Percentiles rank a stretch among this genome's conserved stretches.
These are phyloP conservation scores for Malurus alboscapulatus DNA, from an alignment of 2,113 vertebrate genomes.

Conservation along the genomic window DNA sequence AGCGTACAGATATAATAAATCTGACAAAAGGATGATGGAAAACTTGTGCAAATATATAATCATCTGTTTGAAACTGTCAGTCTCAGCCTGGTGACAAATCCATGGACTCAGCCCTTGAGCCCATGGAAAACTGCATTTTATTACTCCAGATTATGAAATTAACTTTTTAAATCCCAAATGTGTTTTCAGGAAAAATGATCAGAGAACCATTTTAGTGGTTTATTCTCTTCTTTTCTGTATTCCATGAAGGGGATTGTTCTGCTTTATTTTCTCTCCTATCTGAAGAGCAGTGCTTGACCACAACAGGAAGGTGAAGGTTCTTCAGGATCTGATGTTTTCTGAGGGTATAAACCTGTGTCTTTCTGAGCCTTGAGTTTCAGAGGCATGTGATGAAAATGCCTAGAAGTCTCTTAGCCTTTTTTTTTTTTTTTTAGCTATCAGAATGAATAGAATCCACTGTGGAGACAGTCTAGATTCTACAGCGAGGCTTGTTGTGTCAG, in stretches of 20 bases:
- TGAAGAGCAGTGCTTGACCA: background rate
- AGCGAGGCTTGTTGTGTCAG: background rate
- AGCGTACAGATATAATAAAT: background rate
- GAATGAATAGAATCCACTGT: conserved; percentile 1
- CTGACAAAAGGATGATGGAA: conserved; percentile 11
- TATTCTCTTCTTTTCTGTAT: background rate
- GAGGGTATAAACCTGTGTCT: background rate
- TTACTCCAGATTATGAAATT: background rate
- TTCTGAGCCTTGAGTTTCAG: background rate
- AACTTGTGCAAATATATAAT: background rate
- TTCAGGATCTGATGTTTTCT: background rate
- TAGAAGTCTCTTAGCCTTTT: background rate
- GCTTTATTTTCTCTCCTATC: background rate
- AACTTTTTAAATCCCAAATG: background rate
- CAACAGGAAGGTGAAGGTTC: background rate
- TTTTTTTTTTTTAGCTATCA: background rate
- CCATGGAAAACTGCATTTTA: background rate
- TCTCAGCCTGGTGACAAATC: conserved; percentile 21
- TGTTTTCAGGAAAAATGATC: background rate
- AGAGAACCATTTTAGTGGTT: background rate
- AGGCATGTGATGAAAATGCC: background rate
- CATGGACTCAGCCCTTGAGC: background rate
- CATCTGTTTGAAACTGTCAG: background rate
- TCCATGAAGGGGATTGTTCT: background rate
- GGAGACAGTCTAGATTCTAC: background rate